Percentiles rank a stretch among this genome's conserved stretches.
phyloP scores from a whole-genome alignment of 2,113 vertebrate species.

The Colaptes auratus region DNA sequence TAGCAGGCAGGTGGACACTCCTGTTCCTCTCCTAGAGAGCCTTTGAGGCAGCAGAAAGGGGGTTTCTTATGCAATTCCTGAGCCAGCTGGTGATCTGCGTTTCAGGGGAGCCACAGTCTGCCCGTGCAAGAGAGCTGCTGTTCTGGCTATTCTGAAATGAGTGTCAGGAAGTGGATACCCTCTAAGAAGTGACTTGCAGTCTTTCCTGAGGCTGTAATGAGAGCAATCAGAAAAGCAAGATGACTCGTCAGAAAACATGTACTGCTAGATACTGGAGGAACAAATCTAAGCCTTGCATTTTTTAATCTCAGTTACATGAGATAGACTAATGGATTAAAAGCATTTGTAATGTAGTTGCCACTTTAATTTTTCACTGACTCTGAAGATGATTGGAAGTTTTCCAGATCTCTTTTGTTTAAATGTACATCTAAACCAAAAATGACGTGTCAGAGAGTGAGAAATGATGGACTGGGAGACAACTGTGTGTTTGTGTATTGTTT shows the following conservation, averaged over 20 bases:
- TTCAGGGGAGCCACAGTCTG: background rate
- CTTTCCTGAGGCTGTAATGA: background rate
- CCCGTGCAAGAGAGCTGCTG: background rate
- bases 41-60: background rate
- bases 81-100: background rate
- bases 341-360: constrained; percentile 30
- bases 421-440: background rate
- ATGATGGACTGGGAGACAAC: background rate
- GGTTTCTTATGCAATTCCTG: rapidly evolving
- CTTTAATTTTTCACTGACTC: background rate
- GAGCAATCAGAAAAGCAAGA: constrained; percentile 13
- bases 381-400: background rate
- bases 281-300: constrained; percentile 31
- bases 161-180: background rate
- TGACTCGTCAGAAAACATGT: background rate
- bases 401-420: background rate
- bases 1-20: background rate
- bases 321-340: constrained; percentile 27
- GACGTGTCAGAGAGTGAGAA: background rate
- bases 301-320: constrained; percentile 1
- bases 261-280: background rate
- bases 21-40: rapidly evolving
- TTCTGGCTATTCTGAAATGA: background rate
- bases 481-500: background rate
- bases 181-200: background rate